Conservation (phyloP, 2,888 invertebrate species). For the Empis stercorea region DNA sequence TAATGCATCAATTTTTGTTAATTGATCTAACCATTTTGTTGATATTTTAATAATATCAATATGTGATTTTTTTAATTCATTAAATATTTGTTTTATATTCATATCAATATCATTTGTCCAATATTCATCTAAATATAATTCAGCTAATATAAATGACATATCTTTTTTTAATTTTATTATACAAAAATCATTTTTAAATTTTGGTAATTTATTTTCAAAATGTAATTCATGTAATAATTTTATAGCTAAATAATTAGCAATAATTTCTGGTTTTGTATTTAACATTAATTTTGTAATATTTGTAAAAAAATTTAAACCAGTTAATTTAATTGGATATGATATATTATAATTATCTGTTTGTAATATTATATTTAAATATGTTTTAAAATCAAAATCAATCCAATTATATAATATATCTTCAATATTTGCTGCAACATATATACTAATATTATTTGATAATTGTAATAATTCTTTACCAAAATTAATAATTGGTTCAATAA, state of each 20-base stretch:
- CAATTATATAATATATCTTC: not conserved
- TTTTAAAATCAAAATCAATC: not conserved
- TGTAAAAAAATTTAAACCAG: not conserved
- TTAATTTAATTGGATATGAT: not conserved
- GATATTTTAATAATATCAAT: not conserved
- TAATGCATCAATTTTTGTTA: too few species aligned
- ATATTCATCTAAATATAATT: conserved; percentile 18
- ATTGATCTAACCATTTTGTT: not conserved
- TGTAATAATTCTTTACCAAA: not conserved
- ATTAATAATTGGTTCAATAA: not conserved
- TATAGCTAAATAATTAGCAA: conserved; percentile 30
- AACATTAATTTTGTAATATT: not conserved
- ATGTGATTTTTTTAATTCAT: conserved; percentile 19
- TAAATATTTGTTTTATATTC: conserved; percentile 20
- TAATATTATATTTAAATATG: not conserved
- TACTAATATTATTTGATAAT: not conserved
- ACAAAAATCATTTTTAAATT: conserved; percentile 16
- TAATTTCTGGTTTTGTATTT: conserved; percentile 16
- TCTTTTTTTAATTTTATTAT: not conserved
- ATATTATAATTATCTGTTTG: not conserved
- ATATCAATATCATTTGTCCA: conserved; percentile 18
- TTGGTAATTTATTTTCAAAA: conserved; percentile 16
- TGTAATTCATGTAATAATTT: conserved; percentile 25
- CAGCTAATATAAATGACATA: conserved; percentile 1
- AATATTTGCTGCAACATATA: not conserved